phyloP scores from a whole-genome alignment of 2,888 invertebrate genomes.

The Campoplex capitator region DNA sequence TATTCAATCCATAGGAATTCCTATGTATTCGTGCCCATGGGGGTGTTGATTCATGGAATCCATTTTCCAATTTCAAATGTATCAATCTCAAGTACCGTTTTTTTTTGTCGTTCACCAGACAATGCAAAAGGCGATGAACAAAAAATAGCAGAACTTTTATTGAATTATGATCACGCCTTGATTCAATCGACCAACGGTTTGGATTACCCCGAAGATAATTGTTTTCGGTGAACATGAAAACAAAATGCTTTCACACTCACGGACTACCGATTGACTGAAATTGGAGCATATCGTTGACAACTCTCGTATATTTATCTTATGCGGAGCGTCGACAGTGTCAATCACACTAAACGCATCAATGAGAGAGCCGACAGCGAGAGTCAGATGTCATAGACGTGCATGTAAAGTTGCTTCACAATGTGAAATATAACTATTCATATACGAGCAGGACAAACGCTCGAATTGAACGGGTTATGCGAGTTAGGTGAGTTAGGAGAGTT shows the following conservation, averaged over 20 bases:
- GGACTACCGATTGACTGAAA: conserved; percentile 1
- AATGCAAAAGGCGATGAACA: background rate
- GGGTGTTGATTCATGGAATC: background rate
- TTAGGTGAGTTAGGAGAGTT: conserved; percentile 62
- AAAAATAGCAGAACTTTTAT: background rate
- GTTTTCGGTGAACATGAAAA: background rate
- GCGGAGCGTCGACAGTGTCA: conserved; percentile 39
- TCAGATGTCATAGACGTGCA: background rate
- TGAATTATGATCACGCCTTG: background rate
- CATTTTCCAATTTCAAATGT: too few relatives aligned
- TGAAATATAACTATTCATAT: conserved; percentile 5
- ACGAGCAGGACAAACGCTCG: conserved; percentile 27
- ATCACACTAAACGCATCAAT: conserved; percentile 48
- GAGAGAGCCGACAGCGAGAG: conserved; percentile 28
- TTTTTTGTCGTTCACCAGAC: background rate
- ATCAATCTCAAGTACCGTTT: background rate
- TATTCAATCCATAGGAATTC: background rate
- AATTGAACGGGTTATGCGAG: conserved; percentile 59
- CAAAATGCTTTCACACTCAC: background rate
- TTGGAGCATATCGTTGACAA: conserved; percentile 33
- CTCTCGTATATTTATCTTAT: background rate
- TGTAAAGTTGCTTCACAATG: conserved; percentile 4
- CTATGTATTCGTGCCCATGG: background rate
- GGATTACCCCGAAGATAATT: background rate
- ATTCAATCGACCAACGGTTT: background rate